phyloP scores from a whole-genome alignment of 2,113 vertebrate species.

The Trichechus manatus region DNA sequence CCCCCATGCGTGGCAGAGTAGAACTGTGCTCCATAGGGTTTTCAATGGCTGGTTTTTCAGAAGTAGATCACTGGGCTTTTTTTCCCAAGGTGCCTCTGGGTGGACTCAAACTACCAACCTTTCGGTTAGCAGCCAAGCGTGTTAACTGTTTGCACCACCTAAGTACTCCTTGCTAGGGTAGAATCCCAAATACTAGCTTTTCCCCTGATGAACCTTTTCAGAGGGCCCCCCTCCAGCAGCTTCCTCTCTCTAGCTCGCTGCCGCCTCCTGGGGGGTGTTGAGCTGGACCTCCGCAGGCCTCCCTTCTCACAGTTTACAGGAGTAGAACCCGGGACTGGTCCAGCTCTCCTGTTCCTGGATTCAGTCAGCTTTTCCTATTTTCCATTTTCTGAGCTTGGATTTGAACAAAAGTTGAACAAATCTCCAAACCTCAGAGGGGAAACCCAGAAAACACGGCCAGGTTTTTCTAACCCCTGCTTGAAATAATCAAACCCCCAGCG shows the following conservation, averaged over 20 bases:
- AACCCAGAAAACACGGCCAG: conserved; percentile 77
- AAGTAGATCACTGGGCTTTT: not conserved
- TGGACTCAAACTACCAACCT: not conserved
- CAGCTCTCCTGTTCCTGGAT: not conserved
- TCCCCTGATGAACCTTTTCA: not conserved
- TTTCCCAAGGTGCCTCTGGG: not conserved
- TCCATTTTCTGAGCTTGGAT: conserved; percentile 73
- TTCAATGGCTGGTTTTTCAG: not conserved
- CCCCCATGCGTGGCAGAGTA: not conserved
- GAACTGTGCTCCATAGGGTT: not conserved
- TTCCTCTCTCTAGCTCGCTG: not conserved
- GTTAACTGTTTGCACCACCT: not conserved
- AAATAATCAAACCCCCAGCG: conserved; percentile 78
- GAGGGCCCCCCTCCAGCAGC: not conserved
- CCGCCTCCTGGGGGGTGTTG: not conserved
- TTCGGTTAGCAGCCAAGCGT: not conserved
- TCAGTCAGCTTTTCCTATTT: conserved; percentile 57
- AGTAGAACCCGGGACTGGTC: not conserved
- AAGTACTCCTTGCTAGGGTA: not conserved
- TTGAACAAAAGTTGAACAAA: conserved; percentile 78
- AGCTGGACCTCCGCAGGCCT: not conserved
- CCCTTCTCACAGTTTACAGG: not conserved
- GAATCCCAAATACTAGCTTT: not conserved
- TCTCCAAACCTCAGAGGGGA: conserved; percentile 75
- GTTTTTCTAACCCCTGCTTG: conserved; percentile 79